Base-by-base conservation (phyloP, 2,113 vertebrate genomes). In the Cricetomys ansorgei region DNA sequence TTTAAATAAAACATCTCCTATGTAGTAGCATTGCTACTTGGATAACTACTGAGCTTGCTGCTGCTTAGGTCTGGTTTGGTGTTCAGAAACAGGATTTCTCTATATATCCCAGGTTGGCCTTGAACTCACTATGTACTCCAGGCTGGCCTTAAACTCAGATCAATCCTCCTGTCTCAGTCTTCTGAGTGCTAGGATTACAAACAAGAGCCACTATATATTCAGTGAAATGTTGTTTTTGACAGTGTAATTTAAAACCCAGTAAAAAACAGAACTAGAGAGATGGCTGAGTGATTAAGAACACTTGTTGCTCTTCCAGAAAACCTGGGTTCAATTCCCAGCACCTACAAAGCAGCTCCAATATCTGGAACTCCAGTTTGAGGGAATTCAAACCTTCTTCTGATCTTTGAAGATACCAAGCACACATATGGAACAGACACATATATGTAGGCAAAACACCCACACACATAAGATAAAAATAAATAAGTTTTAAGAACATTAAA, bases 161-260 rank as follows among this genome's bases (percentile, higher is more conserved):
- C 15, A 55, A 70, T 13, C 43, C 29, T 55, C 65, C 65, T 53
- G 48, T 65, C 48, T 27, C 34, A 55, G 34, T 7, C 48, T 40
- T 21, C 48, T 70, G 50, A 70, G 37, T 70, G 7, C 11, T 70
- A 37, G 48, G 23, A 40, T 55, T 88, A 40, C 8, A 88, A 40
- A 27, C 85, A 40, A 17, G 48, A 70, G 12, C 13, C 37, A 55
- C 48, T 10, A 3, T 29, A 3, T 29, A 29, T 17, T n/a, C 34
- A 69, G 25, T 55, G 34, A 88, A 55, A 88, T 12, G 62, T 29
- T 93, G 17, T 59, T 93, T 93, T 95, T 91, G 37, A 87, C 91
- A 93, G 37, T 55, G 4, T 73, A 70, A 79, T 59, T 93, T 45
- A 95, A 94, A 95, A 50, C 8, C 34, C 57, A 94, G 21, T 17